Conservation (phyloP, 2,113 vertebrate genomes). For the Psephotus haematonotus region DNA sequence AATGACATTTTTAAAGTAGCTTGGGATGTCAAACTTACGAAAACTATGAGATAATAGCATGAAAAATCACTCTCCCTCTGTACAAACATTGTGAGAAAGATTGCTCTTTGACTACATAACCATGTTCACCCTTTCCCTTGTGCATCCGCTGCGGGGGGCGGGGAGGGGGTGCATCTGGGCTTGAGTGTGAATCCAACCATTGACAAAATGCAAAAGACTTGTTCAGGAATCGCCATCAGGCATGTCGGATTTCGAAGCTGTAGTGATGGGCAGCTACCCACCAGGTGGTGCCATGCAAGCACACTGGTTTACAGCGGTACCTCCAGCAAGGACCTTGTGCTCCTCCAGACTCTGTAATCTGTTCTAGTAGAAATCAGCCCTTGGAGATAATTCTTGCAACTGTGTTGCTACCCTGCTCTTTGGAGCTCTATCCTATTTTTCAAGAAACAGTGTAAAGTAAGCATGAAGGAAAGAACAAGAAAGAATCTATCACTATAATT, state of each 20-base stretch:
- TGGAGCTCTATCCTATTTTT: background rate
- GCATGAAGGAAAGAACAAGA: background rate
- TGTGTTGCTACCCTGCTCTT: background rate
- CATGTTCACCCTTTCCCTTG: background rate
- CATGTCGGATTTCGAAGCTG: background rate
- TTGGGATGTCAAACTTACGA: background rate
- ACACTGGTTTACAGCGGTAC: accelerated
- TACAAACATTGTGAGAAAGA: background rate
- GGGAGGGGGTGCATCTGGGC: background rate
- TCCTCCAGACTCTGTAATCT: background rate
- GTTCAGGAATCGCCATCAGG: accelerated
- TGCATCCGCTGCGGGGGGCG: background rate
- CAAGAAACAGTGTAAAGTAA: background rate
- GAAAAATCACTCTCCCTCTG: background rate
- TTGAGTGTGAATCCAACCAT: accelerated
- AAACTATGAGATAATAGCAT: background rate
- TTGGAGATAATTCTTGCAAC: background rate
- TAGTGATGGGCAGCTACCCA: background rate
- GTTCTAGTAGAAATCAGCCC: background rate
- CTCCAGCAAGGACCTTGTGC: accelerated
- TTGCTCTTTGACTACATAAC: background rate
- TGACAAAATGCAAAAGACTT: background rate
- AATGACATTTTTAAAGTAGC: background rate
- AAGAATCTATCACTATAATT: background rate
- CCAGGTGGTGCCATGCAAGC: background rate